Evolutionary conservation across 2,888 invertebrate genomes (phyloP), one percentile per base, ranked within the genome.

Genomic region (Yponomeuta evonymella): DNA sequence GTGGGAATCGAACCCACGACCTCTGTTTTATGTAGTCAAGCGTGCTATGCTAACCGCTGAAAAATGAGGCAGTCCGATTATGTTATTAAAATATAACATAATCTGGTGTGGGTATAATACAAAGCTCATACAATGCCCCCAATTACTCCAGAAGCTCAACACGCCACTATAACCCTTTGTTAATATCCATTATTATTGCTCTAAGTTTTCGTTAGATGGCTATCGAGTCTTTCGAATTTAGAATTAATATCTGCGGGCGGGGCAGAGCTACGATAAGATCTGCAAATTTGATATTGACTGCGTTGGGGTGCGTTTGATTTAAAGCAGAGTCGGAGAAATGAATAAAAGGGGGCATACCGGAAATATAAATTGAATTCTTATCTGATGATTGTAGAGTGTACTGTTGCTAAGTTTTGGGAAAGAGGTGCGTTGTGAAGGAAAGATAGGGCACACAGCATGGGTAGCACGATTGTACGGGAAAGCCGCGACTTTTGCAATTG

Each of bases 361-460:
- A 86, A 85, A 83, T 83, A 85, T 85, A 87, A 88, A 88, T 88
- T 85, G 86, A 86, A 85, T 86, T 84, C 81, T 83, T 85, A 88
- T 87, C 87, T 83, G 23, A 71, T 74, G 75, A 30, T 33, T 10
- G 36, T 11, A 29, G 63, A 64, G 29, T 48, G 15, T 58, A 15
- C 15, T 58, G 51, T 58, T 58, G 51, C 51, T 15, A 58, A 58
- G 51, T 58, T 58, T 15, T 15, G 51, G 51, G 15, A 58, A 51
- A 12, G 51, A 51, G 51, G 11, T 3, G 15, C 51, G 15, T 51
- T 51, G 2, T 51, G 51, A n/a, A 64, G 29, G 64, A 64, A 29
- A 64, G 2, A 64, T 43, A 43, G 0, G 36, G 36, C 36, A 1
- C 5, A 4, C 36, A 36, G 36, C 36, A 36, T 36, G 0, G 36